These are phyloP conservation scores for Neopelma chrysocephalum DNA, from an alignment of 2,797 vertebrate genomes.

Conservation along the genomic window DNA sequence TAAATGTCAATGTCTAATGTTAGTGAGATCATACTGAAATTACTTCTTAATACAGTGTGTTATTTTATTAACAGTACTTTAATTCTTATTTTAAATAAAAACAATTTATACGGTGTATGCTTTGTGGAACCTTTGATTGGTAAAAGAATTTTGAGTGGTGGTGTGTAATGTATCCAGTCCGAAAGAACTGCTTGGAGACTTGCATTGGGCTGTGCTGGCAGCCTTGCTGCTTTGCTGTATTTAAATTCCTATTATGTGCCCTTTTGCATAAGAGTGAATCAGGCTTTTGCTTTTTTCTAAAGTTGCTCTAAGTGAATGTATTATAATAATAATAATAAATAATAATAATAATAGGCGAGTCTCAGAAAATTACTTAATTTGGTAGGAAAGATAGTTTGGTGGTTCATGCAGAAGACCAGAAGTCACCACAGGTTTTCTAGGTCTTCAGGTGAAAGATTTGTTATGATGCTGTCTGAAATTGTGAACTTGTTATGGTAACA, in stretches of 20 bases:
- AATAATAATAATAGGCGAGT: no score
- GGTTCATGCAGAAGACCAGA: background rate
- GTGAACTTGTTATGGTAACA: background rate
- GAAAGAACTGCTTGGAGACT: background rate
- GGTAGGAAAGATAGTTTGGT: background rate
- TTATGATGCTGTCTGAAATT: background rate
- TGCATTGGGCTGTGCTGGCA: background rate
- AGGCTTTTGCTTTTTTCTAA: background rate
- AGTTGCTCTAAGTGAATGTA: background rate
- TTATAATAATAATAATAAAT: no score
- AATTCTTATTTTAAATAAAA: background rate
- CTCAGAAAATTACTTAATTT: background rate
- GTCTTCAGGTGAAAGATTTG: background rate
- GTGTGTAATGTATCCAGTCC: background rate
- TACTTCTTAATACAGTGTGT: background rate
- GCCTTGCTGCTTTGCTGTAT: background rate
- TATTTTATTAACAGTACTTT: background rate
- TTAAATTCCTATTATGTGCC: background rate
- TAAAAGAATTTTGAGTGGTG: background rate
- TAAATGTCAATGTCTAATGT: background rate
- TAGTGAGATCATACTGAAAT: background rate
- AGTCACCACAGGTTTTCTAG: background rate
- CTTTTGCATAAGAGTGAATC: background rate
- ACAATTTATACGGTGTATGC: rapidly evolving
- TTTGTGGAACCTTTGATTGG: background rate